Base-by-base conservation (phyloP, 2,888 invertebrate species). In the Thelaira solivaga region DNA sequence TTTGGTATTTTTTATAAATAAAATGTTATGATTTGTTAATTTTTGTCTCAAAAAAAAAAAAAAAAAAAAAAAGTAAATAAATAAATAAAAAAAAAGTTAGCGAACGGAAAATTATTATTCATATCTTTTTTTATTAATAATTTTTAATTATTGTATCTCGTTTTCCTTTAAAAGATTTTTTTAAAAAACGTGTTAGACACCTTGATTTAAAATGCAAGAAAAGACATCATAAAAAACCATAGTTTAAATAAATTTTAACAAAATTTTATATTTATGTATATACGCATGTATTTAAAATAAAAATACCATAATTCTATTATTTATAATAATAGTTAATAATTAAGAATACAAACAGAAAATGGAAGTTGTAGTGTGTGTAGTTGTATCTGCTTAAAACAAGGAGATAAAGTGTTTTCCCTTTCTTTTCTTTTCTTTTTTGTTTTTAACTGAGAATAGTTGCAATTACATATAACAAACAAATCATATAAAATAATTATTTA, bases 361-460 rank as follows among this genome's bases (percentile, higher is more conserved):
- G 67, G 67, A 75, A 68, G 74, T 75, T 22, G 61, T 61, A 47
- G 36, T 75, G 67, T n/a, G n/a, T 68, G 43, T 74, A 67, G 74
- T 68, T 68, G 59, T 43, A 31, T 41, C 49, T 49, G 10, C 26
- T 36, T 57, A 61, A 53, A 74, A 45, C 67, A 74, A 45, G 29
- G 18, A 67, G 45, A 22, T 68, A 49, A 16, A 55, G 22, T 36
- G 20, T 18, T 55, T 45, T 57, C 13, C 10, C 61, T 31, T 51
- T 61, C 49, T 43, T 22, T 41, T 55, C 11, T 20, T 57, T 20
- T 10, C 61, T 31, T 51, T 61, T 59, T 43, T 22, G 31, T 55
- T 13, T 20, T 67, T 75, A 75, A 75, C 74, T 75, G 74, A 75
- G 74, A 39, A 39, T 61, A 53, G 74, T 75, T 75, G 61, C 74